phyloP scores from a whole-genome alignment of 2,797 vertebrate species.

The Alcedo quadribrachys region DNA sequence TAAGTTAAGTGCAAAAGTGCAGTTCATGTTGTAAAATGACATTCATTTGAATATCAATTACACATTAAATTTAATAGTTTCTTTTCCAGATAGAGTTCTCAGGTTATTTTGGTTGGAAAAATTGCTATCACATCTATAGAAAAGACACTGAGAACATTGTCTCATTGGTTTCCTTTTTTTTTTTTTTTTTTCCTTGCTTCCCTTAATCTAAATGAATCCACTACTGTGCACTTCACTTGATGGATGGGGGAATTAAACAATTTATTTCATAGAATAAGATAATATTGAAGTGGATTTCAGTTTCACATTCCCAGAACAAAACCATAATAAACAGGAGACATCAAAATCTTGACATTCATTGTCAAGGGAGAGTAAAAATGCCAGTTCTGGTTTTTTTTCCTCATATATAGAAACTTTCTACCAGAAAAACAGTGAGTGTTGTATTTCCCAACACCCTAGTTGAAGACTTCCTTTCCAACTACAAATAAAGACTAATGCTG shows the following conservation, averaged over 20 bases:
- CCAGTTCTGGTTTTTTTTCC: not conserved
- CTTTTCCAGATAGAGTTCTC: not conserved
- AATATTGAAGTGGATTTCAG: slow-evolving; percentile 38
- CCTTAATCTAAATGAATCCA: slow-evolving; percentile 55
- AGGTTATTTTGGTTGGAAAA: not conserved
- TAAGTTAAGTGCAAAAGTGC: not conserved
- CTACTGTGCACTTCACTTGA: slow-evolving; percentile 1
- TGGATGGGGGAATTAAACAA: slow-evolving; percentile 6
- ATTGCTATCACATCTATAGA: not conserved
- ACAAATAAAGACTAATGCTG: not conserved
- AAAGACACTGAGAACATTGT: not conserved
- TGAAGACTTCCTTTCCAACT: not conserved
- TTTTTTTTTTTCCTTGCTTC: not conserved
- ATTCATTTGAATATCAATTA: not conserved
- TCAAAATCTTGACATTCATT: slow-evolving; percentile 11
- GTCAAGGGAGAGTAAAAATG: not conserved
- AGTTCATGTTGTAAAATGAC: not conserved
- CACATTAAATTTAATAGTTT: not conserved
- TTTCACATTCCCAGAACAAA: slow-evolving; percentile 29
- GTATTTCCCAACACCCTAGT: not conserved
- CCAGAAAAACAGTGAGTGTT: not conserved
- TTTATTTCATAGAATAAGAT: slow-evolving; percentile 44
- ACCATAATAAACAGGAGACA: slow-evolving; percentile 11
- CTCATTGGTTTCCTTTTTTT: not conserved
- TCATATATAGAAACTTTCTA: not conserved